phyloP scores from a whole-genome alignment of 2,888 invertebrate genomes.

The Drosophila setosimentum region DNA sequence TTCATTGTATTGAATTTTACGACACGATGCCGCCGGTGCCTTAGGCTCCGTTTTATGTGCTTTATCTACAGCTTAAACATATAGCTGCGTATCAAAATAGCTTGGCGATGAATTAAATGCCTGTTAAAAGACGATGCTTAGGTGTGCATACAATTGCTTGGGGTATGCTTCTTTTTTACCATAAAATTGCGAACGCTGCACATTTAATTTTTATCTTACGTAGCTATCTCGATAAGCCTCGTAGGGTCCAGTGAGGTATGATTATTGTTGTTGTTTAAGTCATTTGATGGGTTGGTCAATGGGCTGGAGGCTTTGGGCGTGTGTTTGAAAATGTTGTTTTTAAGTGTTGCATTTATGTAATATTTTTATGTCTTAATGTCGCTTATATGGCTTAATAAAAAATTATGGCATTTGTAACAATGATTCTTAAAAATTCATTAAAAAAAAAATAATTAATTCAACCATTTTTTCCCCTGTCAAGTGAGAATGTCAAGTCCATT shows the following conservation, averaged over 20 bases:
- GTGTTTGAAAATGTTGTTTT: conserved; percentile 26
- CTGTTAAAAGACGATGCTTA: conserved; percentile 7
- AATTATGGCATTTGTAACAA: conserved; percentile 13
- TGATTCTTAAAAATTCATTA: background rate
- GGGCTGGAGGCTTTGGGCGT: conserved; percentile 15
- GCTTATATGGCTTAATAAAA: conserved; percentile 34
- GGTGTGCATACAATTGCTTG: conserved; percentile 16
- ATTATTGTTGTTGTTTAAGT: conserved; percentile 26
- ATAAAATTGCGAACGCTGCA: conserved; percentile 61
- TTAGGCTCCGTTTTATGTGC: conserved; percentile 49
- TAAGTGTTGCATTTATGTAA: conserved; percentile 49
- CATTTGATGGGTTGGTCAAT: conserved; percentile 36
- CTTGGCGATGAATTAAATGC: conserved; percentile 28
- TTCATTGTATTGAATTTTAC: conserved; percentile 72
- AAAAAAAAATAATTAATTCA: background rate
- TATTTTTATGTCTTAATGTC: conserved; percentile 42
- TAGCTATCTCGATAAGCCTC: conserved; percentile 11
- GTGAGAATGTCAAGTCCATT: background rate
- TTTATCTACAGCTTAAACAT: conserved; percentile 30
- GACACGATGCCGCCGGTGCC: conserved; percentile 26
- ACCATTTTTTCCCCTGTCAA: background rate
- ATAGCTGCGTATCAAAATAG: conserved; percentile 27
- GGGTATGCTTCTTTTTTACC: conserved; percentile 16
- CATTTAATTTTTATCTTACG: conserved; percentile 65
- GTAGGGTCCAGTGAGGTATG: background rate